Conservation (phyloP, 2,113 vertebrate species). For the Chaenogobius annularis region DNA sequence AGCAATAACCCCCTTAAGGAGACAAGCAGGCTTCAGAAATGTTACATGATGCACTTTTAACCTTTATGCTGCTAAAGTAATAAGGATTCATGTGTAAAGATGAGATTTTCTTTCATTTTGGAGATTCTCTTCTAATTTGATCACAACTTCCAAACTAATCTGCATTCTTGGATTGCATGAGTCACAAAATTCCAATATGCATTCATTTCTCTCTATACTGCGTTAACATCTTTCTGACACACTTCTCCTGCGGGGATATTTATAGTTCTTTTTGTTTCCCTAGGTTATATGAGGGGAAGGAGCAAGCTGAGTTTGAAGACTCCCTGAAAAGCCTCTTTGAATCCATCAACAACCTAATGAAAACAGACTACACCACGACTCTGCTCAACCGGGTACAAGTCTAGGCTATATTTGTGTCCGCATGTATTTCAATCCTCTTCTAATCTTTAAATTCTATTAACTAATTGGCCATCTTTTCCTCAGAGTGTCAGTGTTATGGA, state of each 20-base stretch:
- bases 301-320: conserved; percentile 94
- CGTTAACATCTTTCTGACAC: background rate
- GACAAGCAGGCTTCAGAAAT: too few relatives aligned
- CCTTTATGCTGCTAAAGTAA: background rate
- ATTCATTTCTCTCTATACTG: background rate
- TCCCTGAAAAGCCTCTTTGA: conserved; percentile 93
- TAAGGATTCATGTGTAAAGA: background rate
- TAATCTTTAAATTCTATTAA: background rate
- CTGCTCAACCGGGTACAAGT: conserved; percentile 86
- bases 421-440: background rate
- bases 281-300: conserved; percentile 95
- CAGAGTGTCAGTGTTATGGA: background rate
- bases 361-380: conserved; percentile 85
- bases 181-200: background rate
- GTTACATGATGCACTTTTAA: background rate
- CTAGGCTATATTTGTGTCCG: background rate
- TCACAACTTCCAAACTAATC: background rate
- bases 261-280: conserved; percentile 11
- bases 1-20: too few relatives aligned
- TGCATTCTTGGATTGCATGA: background rate
- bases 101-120: background rate
- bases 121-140: background rate
- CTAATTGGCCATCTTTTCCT: background rate
- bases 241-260: background rate
- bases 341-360: conserved; percentile 97